Percentiles rank a stretch among this genome's conserved stretches.
Evolutionary conservation across 2,888 invertebrate genomes (phyloP).

Genomic region (Drosophila picticornis): DNA sequence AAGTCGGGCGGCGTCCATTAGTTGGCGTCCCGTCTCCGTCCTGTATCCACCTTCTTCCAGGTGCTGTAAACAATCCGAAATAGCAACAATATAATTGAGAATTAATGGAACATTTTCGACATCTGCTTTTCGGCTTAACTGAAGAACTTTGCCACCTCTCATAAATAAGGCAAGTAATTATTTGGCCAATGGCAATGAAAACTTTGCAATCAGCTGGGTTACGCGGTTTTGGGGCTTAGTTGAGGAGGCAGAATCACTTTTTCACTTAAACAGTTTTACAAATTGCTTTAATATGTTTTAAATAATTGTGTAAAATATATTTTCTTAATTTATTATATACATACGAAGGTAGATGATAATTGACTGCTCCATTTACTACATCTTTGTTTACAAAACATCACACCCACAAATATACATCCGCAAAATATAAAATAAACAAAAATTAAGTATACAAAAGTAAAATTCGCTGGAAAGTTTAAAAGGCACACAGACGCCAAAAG

Average conservation of each 20-base stretch:
- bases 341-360: not conserved
- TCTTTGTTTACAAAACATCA: not conserved
- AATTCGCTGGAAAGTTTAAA: not conserved
- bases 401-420: not conserved
- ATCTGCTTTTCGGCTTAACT: constrained; percentile 37
- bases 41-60: too few relatives aligned
- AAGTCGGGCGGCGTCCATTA: constrained; percentile 9
- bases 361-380: not conserved
- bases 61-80: constrained; percentile 22
- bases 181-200: constrained; percentile 14
- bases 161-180: constrained; percentile 33
- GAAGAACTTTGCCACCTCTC: constrained; percentile 24
- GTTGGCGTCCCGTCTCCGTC: not conserved
- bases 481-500: not conserved
- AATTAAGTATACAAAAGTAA: not conserved
- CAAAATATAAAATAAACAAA: not conserved
- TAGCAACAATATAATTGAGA: constrained; percentile 40
- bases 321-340: not conserved
- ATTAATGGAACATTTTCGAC: constrained; percentile 41
- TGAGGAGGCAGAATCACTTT: too few relatives aligned
- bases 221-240: not conserved
- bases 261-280: not conserved
- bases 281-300: not conserved
- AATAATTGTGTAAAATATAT: constrained; percentile 4
- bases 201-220: not conserved